A percentile compares a stretch with the other conserved stretches of the same genome.
phyloP scores from a whole-genome alignment of 2,888 invertebrate genomes.

The Archips xylosteana region DNA sequence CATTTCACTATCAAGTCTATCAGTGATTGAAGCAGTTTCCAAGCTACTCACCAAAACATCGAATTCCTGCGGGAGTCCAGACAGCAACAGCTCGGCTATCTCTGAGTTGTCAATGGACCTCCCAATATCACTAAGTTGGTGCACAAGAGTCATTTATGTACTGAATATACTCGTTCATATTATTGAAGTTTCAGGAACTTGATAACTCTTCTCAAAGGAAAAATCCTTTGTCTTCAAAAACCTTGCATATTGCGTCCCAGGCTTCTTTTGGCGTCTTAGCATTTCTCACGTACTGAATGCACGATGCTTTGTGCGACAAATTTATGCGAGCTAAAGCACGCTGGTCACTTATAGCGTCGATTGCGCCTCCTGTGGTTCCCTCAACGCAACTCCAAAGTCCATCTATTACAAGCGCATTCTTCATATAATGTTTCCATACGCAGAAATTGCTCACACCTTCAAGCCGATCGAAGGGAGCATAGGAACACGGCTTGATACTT shows the following conservation, averaged over 20 bases:
- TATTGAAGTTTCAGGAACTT: neutral
- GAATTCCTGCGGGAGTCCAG: slow-evolving; percentile 16
- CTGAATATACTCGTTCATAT: neutral
- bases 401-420: neutral
- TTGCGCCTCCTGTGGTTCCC: neutral
- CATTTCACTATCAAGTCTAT: neutral
- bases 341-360: neutral
- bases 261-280: neutral
- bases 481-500: neutral
- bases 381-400: neutral
- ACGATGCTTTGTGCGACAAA: neutral
- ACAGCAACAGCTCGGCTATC: slow-evolving; percentile 4
- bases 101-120: neutral
- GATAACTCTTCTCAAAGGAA: slow-evolving; percentile 2
- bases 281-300: neutral
- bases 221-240: neutral
- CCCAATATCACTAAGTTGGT: neutral
- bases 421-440: slow-evolving; percentile 3
- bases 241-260: neutral
- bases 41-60: slow-evolving; percentile 12
- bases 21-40: neutral
- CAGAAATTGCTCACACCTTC: slow-evolving; percentile 4
- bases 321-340: neutral
- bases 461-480: neutral
- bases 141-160: neutral